These are phyloP conservation scores for Falco biarmicus DNA, from an alignment of 2,797 vertebrate genomes.

Conservation along the genomic window DNA sequence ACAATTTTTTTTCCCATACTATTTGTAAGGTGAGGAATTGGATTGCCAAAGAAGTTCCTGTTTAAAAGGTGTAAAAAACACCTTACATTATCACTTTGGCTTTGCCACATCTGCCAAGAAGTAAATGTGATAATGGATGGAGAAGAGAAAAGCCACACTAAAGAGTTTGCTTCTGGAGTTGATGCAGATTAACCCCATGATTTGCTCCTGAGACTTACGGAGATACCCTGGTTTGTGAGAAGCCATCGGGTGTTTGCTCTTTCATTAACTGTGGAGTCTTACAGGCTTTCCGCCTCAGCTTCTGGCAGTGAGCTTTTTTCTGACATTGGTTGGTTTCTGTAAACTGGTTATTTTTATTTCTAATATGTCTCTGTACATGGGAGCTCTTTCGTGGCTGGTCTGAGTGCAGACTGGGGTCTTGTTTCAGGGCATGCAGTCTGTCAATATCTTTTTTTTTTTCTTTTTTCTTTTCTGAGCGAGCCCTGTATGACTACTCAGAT, in stretches of 20 bases:
- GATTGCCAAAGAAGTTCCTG: neutral
- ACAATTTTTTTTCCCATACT: neutral
- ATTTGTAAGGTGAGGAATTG: neutral
- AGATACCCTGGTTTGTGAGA: neutral
- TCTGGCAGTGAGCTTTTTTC: neutral
- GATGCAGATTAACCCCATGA: neutral
- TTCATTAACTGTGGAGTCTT: neutral
- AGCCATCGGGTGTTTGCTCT: fast-evolving
- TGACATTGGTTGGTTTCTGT: neutral
- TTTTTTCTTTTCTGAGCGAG: neutral
- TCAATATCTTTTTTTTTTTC: neutral
- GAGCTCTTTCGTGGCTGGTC: neutral
- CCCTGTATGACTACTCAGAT: neutral
- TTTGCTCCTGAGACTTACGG: neutral
- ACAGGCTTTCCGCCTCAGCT: neutral
- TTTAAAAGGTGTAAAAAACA: neutral
- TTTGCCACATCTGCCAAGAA: neutral
- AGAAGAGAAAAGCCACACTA: neutral
- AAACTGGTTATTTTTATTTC: neutral
- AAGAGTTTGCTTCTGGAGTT: neutral
- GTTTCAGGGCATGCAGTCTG: too few relatives aligned
- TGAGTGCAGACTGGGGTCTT: neutral
- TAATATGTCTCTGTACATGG: neutral
- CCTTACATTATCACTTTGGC: neutral
- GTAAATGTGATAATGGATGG: neutral